Percentiles rank a stretch among this genome's conserved stretches.
phyloP scores from a whole-genome alignment of 30 jellyfish, hydroid and myxozoan genomes.

The Haliclystus octoradiatus region DNA sequence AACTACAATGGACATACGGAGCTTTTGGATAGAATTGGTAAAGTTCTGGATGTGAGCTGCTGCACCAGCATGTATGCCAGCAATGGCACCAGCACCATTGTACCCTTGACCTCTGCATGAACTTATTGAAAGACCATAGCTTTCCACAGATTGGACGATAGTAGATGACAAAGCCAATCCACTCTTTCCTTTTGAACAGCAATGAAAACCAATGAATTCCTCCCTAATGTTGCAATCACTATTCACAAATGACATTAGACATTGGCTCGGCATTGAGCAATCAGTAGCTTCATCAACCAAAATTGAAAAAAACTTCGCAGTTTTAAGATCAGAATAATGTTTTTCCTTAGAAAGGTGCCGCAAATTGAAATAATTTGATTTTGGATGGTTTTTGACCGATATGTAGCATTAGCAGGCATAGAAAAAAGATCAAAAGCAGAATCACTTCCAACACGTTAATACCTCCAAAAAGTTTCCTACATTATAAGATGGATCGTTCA shows the following conservation, averaged over 20 bases:
- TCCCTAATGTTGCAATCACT: constrained; percentile 1
- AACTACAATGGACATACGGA: constrained; percentile 23
- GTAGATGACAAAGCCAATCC: constrained; percentile 12
- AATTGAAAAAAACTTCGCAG: constrained; percentile 10
- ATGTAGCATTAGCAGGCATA: constrained; percentile 37
- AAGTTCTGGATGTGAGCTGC: not conserved
- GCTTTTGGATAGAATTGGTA: constrained; percentile 10
- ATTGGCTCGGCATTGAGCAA: constrained; percentile 28
- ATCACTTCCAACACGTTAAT: not conserved
- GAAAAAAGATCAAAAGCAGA: not conserved
- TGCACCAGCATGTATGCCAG: constrained; percentile 33
- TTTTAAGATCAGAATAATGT: constrained; percentile 13
- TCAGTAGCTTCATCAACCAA: constrained; percentile 44
- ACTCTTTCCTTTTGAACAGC: constrained; percentile 19
- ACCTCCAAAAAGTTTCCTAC: not conserved
- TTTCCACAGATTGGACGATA: not conserved
- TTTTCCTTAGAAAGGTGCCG: constrained; percentile 6
- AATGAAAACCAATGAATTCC: constrained; percentile 8
- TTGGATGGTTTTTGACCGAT: constrained; percentile 41
- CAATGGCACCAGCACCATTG: constrained; percentile 47
- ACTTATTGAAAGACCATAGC: not conserved
- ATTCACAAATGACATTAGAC: constrained; percentile 23
- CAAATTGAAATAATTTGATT: constrained; percentile 28
- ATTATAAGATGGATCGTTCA: not conserved
- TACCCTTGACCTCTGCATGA: constrained; percentile 45